Conservation (phyloP, 1,140 invertebrate species). For the Phocides pigmalion region DNA sequence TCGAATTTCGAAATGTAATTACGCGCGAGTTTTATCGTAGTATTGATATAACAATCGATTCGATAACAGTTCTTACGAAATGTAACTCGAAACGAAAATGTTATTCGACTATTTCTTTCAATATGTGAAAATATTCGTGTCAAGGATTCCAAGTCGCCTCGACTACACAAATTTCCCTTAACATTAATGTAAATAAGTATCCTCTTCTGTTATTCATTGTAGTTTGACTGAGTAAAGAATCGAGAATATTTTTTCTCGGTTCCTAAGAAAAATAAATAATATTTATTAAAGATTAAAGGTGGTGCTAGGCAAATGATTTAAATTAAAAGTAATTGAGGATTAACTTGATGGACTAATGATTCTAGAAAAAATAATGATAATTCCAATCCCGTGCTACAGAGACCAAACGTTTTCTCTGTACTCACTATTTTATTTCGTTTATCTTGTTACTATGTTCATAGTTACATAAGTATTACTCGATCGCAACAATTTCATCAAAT, state of each 20-base stretch:
- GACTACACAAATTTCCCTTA: constrained; percentile 14
- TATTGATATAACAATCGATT: constrained; percentile 50
- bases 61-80: constrained; percentile 57
- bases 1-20: constrained; percentile 58
- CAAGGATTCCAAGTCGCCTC: constrained; percentile 44
- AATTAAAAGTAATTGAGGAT: too few species aligned
- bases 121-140: constrained; percentile 57
- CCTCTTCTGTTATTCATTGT: neutral
- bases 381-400: too few species aligned
- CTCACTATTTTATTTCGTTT: too few species aligned
- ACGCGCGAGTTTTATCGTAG: constrained; percentile 46
- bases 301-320: too few species aligned
- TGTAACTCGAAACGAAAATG: constrained; percentile 40
- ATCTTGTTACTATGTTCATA: too few species aligned
- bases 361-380: too few species aligned
- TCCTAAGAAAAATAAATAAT: too few species aligned
- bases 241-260: neutral
- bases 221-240: neutral
- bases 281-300: too few species aligned
- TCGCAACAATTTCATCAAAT: neutral
- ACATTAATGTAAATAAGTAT: neutral
- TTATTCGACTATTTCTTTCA: constrained; percentile 49
- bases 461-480: too few species aligned
- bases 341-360: too few species aligned
- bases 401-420: too few species aligned